These are phyloP conservation scores for Tenthredo notha DNA, from an alignment of 2,888 invertebrate species.

Conservation along the genomic window DNA sequence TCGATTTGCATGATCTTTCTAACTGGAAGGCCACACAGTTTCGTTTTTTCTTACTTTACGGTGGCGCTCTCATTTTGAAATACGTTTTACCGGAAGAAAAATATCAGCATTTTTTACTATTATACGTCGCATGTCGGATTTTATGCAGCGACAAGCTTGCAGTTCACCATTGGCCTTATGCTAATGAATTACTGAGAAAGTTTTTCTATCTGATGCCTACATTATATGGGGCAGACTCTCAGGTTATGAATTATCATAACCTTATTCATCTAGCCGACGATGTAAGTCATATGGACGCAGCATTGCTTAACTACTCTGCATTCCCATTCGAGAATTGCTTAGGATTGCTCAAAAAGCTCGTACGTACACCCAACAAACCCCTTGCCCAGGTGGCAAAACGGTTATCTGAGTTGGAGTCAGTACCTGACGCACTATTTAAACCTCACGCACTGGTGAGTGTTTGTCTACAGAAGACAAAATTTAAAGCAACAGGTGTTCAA, in stretches of 20 bases:
- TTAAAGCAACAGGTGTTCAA: neutral
- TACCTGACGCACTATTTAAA: neutral
- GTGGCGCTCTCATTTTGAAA: slow-evolving; percentile 48
- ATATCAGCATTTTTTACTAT: slow-evolving; percentile 56
- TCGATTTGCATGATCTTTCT: slow-evolving; percentile 48
- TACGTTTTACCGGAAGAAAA: slow-evolving; percentile 24
- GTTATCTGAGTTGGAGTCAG: slow-evolving; percentile 34
- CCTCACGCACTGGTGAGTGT: neutral
- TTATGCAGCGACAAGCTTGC: slow-evolving; percentile 47
- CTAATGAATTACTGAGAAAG: slow-evolving; percentile 44
- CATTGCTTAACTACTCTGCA: slow-evolving; percentile 55
- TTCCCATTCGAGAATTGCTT: slow-evolving; percentile 58
- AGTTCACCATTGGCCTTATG: slow-evolving; percentile 40
- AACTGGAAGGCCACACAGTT: slow-evolving; percentile 57
- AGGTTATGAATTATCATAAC: slow-evolving; percentile 57
- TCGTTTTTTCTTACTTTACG: slow-evolving; percentile 53
- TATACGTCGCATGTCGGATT: slow-evolving; percentile 55
- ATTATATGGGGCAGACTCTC: slow-evolving; percentile 54
- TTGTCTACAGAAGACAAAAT: neutral
- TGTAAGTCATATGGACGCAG: slow-evolving; percentile 56
- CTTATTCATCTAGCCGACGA: slow-evolving; percentile 58
- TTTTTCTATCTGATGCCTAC: slow-evolving; percentile 55
- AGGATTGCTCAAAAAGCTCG: slow-evolving; percentile 50
- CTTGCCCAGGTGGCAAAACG: slow-evolving; percentile 32
- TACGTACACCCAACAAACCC: slow-evolving; percentile 53